These are phyloP conservation scores for Callorhinus ursinus DNA, from an alignment of 2,113 vertebrate species.

Conservation along the genomic window DNA sequence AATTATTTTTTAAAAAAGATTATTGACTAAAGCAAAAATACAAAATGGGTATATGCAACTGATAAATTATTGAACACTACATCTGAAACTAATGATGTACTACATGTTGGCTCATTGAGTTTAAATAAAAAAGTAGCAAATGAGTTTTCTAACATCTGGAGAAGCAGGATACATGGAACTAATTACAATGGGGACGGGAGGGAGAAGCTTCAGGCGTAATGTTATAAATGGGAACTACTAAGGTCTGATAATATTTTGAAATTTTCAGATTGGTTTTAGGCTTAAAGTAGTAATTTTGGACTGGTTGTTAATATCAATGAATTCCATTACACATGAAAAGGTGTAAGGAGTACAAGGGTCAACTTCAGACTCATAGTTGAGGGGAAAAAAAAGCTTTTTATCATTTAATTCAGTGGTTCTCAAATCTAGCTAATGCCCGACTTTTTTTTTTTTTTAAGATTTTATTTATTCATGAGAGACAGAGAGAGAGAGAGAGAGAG, in stretches of 20 bases:
- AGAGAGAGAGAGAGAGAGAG: too few relatives aligned
- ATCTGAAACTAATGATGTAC: neutral
- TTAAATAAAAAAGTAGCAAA: neutral
- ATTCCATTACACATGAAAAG: accelerated
- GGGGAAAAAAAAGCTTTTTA: neutral
- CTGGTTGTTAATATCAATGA: accelerated
- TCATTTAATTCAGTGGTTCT: neutral
- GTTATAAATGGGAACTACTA: accelerated
- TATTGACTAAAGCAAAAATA: neutral
- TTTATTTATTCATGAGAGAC: too few relatives aligned
- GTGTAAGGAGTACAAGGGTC: accelerated
- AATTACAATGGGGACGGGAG: accelerated
- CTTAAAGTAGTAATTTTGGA: neutral
- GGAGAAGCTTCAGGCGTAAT: accelerated
- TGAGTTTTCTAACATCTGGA: neutral
- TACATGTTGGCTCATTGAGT: neutral
- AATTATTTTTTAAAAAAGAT: neutral
- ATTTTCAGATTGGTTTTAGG: neutral
- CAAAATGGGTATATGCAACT: neutral
- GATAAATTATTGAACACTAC: neutral
- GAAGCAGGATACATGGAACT: neutral
- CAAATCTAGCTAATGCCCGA: neutral
- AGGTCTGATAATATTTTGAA: neutral
- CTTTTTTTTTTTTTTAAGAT: too few relatives aligned
- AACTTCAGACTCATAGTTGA: neutral